Percentiles rank a stretch among this genome's conserved stretches.
Conservation (phyloP, 2,888 invertebrate genomes). For the Lithophane socia region DNA sequence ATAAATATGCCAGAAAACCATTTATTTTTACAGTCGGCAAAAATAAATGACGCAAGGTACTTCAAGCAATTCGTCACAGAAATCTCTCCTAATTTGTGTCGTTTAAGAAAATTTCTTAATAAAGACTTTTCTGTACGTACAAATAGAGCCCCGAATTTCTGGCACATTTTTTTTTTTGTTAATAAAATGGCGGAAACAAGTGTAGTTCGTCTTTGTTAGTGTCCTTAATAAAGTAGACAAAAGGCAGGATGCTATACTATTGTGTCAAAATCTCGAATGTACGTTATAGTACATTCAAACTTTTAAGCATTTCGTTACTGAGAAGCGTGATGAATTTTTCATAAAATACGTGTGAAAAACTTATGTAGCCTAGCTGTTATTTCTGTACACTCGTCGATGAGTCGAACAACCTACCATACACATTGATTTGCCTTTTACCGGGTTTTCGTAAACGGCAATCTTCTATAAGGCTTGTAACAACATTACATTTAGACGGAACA, state of each 20-base stretch:
- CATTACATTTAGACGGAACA: too few species aligned
- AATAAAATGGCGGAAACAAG: constrained; percentile 54
- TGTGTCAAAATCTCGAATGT: constrained; percentile 14
- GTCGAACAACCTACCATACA: too few species aligned
- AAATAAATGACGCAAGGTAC: constrained; percentile 3
- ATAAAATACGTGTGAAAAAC: not conserved
- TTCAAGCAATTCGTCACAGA: constrained; percentile 34
- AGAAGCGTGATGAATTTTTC: not conserved
- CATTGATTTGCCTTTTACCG: not conserved
- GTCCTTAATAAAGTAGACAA: constrained; percentile 57
- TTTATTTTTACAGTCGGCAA: not conserved
- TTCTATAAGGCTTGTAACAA: too few species aligned
- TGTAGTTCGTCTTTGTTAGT: constrained; percentile 58
- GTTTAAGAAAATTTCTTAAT: constrained; percentile 44
- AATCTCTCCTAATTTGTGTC: constrained; percentile 51
- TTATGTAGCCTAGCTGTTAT: not conserved
- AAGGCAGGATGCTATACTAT: constrained; percentile 37
- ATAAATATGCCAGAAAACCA: not conserved
- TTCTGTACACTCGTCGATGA: not conserved
- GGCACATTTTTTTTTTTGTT: constrained; percentile 52
- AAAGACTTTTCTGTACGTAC: constrained; percentile 43
- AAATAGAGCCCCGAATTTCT: constrained; percentile 34
- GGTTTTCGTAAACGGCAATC: not conserved
- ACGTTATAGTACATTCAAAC: constrained; percentile 16
- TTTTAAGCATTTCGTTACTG: constrained; percentile 16